A percentile compares a stretch with the other conserved stretches of the same genome.
phyloP scores from a whole-genome alignment of 1,140 invertebrate species.

The Phthorimaea operculella region DNA sequence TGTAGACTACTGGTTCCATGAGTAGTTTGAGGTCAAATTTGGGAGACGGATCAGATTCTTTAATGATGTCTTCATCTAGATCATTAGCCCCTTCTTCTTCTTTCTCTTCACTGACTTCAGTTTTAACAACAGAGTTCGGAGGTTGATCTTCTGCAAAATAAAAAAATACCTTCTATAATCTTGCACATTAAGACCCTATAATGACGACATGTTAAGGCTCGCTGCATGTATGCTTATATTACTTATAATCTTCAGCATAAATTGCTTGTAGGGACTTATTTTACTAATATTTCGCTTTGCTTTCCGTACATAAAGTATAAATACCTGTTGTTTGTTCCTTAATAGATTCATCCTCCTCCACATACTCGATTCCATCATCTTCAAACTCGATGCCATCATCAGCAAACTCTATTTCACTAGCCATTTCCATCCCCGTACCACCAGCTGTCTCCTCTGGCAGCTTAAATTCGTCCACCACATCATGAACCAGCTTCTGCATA shows the following conservation, averaged over 20 bases:
- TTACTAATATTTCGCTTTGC: no score
- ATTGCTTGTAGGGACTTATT: no score
- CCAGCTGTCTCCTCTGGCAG: constrained; percentile 7
- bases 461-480: neutral
- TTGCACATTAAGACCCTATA: no score
- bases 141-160: no score
- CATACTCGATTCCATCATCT: constrained; percentile 39
- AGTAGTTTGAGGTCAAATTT: constrained; percentile 52
- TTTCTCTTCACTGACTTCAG: neutral
- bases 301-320: no score
- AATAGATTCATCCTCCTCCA: constrained; percentile 32
- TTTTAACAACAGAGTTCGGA: no score
- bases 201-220: no score
- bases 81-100: constrained; percentile 12
- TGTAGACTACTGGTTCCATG: constrained; percentile 40
- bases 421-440: constrained; percentile 8
- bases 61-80: constrained; percentile 1
- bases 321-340: neutral
- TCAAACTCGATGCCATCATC: constrained; percentile 40
- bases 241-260: no score
- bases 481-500: neutral
- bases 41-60: constrained; percentile 5
- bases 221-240: no score
- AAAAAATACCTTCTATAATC: no score
- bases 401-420: constrained; percentile 15